A percentile compares a stretch with the other conserved stretches of the same genome.
These are phyloP conservation scores for Ptychobarbus kaznakovi DNA, from an alignment of 2,797 vertebrate species.

Conservation along the genomic window DNA sequence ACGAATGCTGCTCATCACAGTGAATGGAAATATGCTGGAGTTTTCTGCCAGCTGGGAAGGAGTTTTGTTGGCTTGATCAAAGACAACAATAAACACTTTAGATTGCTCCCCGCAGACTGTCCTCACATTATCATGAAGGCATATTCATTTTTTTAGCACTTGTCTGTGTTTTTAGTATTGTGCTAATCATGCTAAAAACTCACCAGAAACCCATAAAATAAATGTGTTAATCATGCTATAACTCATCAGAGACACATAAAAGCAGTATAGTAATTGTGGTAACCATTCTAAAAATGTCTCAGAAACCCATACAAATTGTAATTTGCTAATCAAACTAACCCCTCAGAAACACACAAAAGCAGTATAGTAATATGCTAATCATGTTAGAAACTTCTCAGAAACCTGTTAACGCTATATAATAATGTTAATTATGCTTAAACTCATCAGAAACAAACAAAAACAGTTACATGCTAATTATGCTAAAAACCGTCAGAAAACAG, in stretches of 20 bases:
- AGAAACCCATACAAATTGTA: not conserved
- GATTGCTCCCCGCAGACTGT: conserved; percentile 6
- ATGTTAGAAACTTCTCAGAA: not conserved
- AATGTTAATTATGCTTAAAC: not conserved
- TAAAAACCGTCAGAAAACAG: not conserved
- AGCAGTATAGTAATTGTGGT: not conserved
- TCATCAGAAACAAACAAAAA: not conserved
- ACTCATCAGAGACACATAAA: not conserved
- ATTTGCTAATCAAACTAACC: not conserved
- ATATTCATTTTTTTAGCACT: conserved; percentile 1
- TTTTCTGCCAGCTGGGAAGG: conserved; percentile 10
- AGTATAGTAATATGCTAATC: not conserved
- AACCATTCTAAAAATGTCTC: not conserved
- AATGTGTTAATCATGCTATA: not conserved
- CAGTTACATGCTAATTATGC: not conserved
- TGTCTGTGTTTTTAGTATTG: not conserved
- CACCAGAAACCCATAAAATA: not conserved
- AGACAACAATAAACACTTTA: conserved; percentile 39
- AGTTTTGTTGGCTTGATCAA: conserved; percentile 13
- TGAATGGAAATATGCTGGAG: conserved; percentile 65
- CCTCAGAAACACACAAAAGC: no score
- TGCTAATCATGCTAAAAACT: not conserved
- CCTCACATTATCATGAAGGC: not conserved
- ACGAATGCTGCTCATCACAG: conserved; percentile 58
- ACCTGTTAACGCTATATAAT: not conserved